Evolutionary conservation across 2,113 vertebrate genomes (phyloP).

Genomic region (Hypanus sabinus): DNA sequence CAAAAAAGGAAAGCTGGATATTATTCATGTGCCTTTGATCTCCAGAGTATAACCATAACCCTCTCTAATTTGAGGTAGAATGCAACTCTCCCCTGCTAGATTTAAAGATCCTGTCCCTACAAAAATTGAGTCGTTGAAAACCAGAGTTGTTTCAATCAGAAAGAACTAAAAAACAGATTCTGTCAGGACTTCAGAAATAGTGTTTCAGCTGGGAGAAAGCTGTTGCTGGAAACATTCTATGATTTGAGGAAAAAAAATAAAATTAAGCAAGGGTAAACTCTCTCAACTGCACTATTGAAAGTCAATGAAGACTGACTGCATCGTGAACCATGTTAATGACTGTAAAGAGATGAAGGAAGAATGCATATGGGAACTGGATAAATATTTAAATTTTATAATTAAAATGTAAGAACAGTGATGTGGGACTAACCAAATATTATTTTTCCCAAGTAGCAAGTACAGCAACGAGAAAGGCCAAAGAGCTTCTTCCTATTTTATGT

Average conservation of each 20-base stretch:
- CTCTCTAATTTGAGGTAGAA: background rate
- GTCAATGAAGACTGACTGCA: background rate
- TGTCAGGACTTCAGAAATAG: background rate
- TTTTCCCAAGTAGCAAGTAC: background rate
- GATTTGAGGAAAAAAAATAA: background rate
- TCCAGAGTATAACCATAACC: background rate
- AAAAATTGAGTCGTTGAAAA: background rate
- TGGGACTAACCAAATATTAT: background rate
- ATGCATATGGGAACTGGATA: background rate
- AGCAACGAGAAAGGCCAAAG: background rate
- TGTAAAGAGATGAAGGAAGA: background rate
- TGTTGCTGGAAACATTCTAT: background rate
- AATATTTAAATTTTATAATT: too few species aligned
- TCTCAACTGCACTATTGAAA: background rate
- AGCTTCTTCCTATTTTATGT: too few species aligned
- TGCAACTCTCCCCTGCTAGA: background rate
- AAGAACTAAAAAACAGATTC: background rate
- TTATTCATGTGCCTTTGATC: background rate
- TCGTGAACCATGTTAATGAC: background rate
- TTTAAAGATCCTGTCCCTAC: background rate
- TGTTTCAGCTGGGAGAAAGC: background rate
- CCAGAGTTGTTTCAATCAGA: background rate
- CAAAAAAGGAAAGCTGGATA: background rate
- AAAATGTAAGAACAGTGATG: background rate
- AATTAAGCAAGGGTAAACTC: background rate